Base-by-base conservation (phyloP, 2,113 vertebrate genomes). In the Pedetes capensis region DNA sequence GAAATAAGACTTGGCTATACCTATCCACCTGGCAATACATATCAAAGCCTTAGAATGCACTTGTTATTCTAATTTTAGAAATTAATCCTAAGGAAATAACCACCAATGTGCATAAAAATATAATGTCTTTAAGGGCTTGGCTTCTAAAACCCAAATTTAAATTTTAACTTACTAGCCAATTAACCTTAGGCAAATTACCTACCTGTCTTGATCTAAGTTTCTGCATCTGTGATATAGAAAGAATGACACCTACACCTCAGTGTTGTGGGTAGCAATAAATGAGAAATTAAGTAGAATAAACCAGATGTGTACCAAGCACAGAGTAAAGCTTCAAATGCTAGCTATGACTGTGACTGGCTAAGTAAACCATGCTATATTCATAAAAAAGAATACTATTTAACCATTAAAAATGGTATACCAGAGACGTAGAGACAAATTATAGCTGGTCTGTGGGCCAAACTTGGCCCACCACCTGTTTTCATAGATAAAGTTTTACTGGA, bases 401-500 rank as follows among this genome's bases (percentile, higher is more conserved):
- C 32, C 47, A 63, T 64, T 71, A 47, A 89, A 68, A 29, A 32
- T 25, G 13, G 61, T 23, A 84, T n/a, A 29, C 87, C 44, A 51
- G 29, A 66, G 32, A 80, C 92, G 8, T 16, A 66, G 22, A 80
- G 18, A 37, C 23, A 86, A 92, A 93, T 29, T 72, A 37, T 4
- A 34, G 47, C 23, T 25, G 42, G 72, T 2, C 42, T 9, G 51
- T 47, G 12, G 47, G n/a, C 47, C 51, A 63, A 90, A 68, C 20
- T 16, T 95, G 84, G 12, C 37, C 49, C 37, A 44, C 4, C 1
- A 16, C 37, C 39, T 76, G 23, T 39, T 66, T 75, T 83, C 32
- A 57, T 86, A 78, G 91, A 89, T 86, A 78, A 93, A 89, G 80
- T 82, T 84, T 80, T 79, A 91, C 47, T 88, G 66, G 44, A 81